Evolutionary conservation across 2,113 vertebrate species (phyloP).

Genomic region (Octodon degus): DNA sequence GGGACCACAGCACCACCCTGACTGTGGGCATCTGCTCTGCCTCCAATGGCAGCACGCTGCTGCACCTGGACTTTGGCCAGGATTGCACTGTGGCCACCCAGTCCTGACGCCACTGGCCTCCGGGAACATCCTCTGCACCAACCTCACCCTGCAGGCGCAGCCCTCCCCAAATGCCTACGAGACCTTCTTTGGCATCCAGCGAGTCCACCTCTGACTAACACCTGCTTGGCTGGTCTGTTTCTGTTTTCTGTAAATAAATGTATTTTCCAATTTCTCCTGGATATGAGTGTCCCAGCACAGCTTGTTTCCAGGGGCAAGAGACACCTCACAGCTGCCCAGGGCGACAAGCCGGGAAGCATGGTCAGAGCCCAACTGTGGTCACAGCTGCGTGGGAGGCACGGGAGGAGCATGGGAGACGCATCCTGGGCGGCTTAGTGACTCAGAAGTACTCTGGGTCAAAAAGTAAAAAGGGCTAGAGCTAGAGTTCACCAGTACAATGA

Average conservation of each 20-base stretch:
- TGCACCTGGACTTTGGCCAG: constrained; percentile 7
- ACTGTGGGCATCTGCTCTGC: constrained; percentile 54
- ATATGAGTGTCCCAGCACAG: not conserved
- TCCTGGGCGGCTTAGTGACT: not conserved
- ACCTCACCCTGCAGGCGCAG: constrained; percentile 46
- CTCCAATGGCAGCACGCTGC: constrained; percentile 24
- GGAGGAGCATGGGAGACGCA: too few species aligned
- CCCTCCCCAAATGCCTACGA: constrained; percentile 58
- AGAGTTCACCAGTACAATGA: too few species aligned
- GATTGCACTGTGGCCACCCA: constrained; percentile 30
- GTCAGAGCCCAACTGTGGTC: not conserved
- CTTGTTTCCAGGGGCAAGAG: not conserved
- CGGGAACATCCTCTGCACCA: constrained; percentile 51
- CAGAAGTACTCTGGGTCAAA: too few species aligned
- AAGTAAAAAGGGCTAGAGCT: too few species aligned
- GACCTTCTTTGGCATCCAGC: constrained; percentile 69
- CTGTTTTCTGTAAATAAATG: not conserved
- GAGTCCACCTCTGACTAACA: constrained; percentile 26
- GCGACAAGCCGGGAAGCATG: too few species aligned
- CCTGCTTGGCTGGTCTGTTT: not conserved
- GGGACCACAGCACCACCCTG: not conserved
- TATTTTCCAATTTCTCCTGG: not conserved
- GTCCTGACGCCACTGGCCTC: not conserved
- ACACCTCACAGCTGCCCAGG: not conserved
- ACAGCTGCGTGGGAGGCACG: not conserved